These are phyloP conservation scores for Myzus persicae DNA, from an alignment of 1,140 invertebrate species.

Conservation along the genomic window DNA sequence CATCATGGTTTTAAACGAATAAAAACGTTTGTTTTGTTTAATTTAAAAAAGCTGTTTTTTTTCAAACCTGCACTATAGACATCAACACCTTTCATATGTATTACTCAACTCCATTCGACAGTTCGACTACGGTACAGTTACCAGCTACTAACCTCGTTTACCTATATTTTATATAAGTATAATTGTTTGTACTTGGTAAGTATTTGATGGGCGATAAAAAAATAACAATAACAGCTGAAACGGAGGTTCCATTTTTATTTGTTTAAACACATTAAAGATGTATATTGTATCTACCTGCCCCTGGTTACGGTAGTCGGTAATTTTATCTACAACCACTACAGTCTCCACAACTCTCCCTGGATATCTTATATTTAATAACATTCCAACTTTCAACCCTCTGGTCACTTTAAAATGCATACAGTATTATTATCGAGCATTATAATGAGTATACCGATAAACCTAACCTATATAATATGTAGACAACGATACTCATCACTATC, in stretches of 20 bases:
- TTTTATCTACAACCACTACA: too few species aligned
- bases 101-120: neutral
- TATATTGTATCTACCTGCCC: too few species aligned
- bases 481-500: neutral
- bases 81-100: conserved; percentile 5
- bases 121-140: neutral
- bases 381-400: too few species aligned
- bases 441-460: neutral
- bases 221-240: neutral
- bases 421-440: neutral
- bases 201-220: neutral
- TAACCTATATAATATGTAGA: neutral
- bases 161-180: neutral
- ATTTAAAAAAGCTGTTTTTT: too few species aligned
- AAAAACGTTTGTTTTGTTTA: too few species aligned
- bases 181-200: neutral
- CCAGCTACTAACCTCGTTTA: neutral
- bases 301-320: too few species aligned
- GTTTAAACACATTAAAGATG: too few species aligned
- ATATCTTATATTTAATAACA: neutral
- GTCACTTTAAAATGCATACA: too few species aligned
- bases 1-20: too few species aligned
- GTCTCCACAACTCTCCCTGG: neutral
- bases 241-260: neutral
- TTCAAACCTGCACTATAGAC: neutral